phyloP scores from a whole-genome alignment of 2,888 invertebrate genomes.

The Acholoe squamosa region DNA sequence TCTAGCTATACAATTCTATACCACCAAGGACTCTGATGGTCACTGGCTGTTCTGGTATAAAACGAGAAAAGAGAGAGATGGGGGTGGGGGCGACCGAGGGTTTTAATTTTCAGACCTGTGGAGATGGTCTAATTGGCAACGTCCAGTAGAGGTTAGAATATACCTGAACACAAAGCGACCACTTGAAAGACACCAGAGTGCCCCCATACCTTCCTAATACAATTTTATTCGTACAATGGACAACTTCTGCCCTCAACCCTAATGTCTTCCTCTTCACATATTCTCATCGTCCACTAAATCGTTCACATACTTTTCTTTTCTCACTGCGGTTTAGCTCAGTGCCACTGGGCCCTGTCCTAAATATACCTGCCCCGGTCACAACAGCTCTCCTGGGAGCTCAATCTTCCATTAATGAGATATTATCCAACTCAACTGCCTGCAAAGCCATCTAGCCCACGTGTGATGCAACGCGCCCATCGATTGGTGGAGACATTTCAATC shows the following conservation, averaged over 20 bases:
- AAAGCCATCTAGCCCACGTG: background rate
- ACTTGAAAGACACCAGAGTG: conserved; percentile 1
- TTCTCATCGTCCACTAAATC: background rate
- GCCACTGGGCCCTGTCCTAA: background rate
- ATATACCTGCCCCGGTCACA: background rate
- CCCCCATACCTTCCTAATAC: too few species aligned
- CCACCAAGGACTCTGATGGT: too few species aligned
- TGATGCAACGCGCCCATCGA: conserved; percentile 6
- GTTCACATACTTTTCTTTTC: background rate
- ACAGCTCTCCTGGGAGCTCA: background rate
- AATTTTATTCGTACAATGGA: too few species aligned
- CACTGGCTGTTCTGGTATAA: too few species aligned
- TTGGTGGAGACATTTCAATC: conserved; percentile 50
- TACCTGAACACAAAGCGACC: background rate
- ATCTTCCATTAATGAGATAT: conserved; percentile 38
- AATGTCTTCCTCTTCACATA: background rate
- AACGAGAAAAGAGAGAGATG: too few species aligned
- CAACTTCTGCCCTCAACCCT: background rate
- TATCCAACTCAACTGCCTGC: background rate
- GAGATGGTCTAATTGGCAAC: background rate
- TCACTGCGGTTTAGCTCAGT: background rate
- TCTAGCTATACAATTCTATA: too few species aligned
- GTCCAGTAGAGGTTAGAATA: background rate
- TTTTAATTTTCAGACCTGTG: background rate
- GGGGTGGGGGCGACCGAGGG: too few species aligned